Evolutionary conservation across 2,888 invertebrate species (phyloP), one percentile per base, ranked within the genome.

Genomic region (Lasioglossum pauxillum): DNA sequence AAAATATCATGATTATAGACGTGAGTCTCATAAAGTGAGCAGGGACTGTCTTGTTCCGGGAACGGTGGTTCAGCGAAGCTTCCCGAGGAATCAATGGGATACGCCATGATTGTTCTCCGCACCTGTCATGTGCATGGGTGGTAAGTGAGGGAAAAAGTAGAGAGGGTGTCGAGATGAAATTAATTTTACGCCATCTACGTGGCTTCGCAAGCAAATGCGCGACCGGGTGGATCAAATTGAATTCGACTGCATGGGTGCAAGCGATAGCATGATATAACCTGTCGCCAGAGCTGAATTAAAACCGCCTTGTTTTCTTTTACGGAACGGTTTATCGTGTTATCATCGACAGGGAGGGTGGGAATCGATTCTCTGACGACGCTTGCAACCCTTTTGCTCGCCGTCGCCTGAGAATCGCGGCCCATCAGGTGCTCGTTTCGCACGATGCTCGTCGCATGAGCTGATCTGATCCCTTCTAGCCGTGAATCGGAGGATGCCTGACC

Each of bases 151-250:
- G 10, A 19, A 8, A 60, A 64, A 46, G 64, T 7, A n/a, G 46
- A 46, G 2, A 5, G 12, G 23, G 53, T 3, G 67, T 8, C 10
- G 10, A 41, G 14, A 38, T 57, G 53, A 77, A 77, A 72, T 77
- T 77, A 81, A 81, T 81, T 81, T 81, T 35, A 27, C 46, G 46
- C 44, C 16, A 3, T 14, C 71, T 77, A 81, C 77, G 81, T 71
- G 71, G 77, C 77, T 71, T 57, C 57, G 77, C 77, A 72, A 77
- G 71, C 46, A 72, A 71, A 77, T 31, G 77, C 71, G 19, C 27
- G 53, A 31, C 10, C 41, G 23, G 8, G 35, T 38, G 49, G 49
- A 60, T 46, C 31, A 67, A 78, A 82, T 82, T 78, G 49, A 82
- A 78, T 78, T 78, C 38, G 49, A n/a, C 41, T 78, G 23, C 57